phyloP scores from a whole-genome alignment of 1,140 invertebrate species.

The Scylla paramamosain region DNA sequence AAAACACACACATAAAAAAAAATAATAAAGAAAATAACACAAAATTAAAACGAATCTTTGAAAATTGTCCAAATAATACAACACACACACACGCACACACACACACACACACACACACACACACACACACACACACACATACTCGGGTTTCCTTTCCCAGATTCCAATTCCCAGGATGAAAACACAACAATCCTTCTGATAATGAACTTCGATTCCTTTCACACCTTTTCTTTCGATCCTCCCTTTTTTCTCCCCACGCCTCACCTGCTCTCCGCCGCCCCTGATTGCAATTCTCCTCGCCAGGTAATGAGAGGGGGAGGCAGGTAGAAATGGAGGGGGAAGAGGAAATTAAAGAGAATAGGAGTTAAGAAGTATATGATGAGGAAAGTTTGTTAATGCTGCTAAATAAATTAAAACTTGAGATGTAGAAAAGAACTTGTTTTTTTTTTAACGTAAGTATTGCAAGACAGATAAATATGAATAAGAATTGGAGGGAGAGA shows the following conservation, averaged over 20 bases:
- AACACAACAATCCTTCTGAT: not conserved
- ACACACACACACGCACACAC: no score
- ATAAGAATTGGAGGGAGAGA: no score
- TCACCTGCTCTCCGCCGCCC: not conserved
- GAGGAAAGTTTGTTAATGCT: not conserved
- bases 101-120: no score
- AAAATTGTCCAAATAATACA: not conserved
- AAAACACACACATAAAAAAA: not conserved
- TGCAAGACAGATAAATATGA: no score
- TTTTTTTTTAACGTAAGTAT: no score
- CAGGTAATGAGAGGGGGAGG: not conserved
- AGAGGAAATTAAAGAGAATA: not conserved
- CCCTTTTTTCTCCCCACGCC: not conserved
- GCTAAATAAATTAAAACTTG: not conserved
- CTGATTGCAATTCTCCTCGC: not conserved
- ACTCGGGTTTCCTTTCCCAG: not conserved
- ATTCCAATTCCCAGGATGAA: slow-evolving; percentile 14
- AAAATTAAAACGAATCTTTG: not conserved
- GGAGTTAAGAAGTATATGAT: not conserved
- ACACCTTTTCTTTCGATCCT: not conserved
- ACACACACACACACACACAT: no score
- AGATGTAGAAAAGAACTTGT: not conserved
- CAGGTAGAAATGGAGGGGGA: not conserved
- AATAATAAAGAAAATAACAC: not conserved
- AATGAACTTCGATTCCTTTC: not conserved